Evolutionary conservation across 1,140 invertebrate species (phyloP), one percentile per base, ranked within the genome.

Genomic region (Bombus soroeensis): DNA sequence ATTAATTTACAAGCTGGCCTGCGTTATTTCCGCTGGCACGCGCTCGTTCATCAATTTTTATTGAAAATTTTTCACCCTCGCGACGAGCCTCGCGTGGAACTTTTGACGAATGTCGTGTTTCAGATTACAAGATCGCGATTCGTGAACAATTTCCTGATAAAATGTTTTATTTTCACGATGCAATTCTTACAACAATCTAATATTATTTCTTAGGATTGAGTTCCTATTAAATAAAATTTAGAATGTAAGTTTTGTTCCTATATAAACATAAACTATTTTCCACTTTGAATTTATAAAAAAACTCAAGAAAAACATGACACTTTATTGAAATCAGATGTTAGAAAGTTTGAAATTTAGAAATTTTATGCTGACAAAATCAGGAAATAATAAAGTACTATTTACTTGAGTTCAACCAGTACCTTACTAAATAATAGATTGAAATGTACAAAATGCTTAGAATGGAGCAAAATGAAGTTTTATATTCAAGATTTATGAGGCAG

Each of bases 21-120:
- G 76, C 34, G 59, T 64, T 41, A 39, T 64, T 78, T 64, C 15
- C 10, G 28, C 10, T 41, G 34, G 34, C 34, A n/a, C 43, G 53
- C 53, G 25, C 57, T 62, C 57, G 9, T 77, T 62, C 34, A 28
- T 78, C 76, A 41, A 37, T 9, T 25, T 78, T 78, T 64, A 78
- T 43, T 78, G 76, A 78, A 78, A 62, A 78, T 64, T 64, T 77
- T 39, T 64, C 57, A 39, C 18, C n/a, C 15, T 18, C 22, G 57
- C 13, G 9, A n/a, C 53, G 74, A 10, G 13, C 1, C 8, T 25
- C 34, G 74, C 53, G 57, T 37, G 34, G 4, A 39, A 28, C 74
- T 76, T 76, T n/a, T n/a, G 43, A n/a, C 53, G 53, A 62, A 12
- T 37, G 25, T 28, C 53, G 34, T 25, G 28, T 77, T 25, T 41